Conservation (phyloP, 2,888 invertebrate genomes). For the Sminthurinus aureus region DNA sequence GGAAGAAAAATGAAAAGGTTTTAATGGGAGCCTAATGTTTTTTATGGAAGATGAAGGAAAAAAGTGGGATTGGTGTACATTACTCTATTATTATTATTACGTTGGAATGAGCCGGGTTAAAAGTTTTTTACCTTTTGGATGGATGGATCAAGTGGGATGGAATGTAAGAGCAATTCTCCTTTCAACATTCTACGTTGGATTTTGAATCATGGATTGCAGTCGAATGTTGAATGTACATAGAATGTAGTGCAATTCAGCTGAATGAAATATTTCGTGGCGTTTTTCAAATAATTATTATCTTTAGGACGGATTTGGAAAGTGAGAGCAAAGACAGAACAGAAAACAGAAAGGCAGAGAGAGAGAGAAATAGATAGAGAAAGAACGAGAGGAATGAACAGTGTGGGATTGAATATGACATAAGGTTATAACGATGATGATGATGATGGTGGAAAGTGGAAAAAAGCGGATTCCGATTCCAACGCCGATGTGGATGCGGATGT, state of each 20-base stretch:
- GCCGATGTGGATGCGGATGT: constrained; percentile 54
- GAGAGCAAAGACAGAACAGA: not conserved
- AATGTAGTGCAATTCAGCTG: not conserved
- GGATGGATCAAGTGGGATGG: not conserved
- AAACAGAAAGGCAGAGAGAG: not conserved
- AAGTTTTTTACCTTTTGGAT: not conserved
- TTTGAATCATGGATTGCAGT: too few relatives aligned
- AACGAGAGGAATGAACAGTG: constrained; percentile 32
- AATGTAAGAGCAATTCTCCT: not conserved
- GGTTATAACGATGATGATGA: constrained; percentile 49
- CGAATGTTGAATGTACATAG: too few relatives aligned
- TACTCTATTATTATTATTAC: constrained; percentile 39
- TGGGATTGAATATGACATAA: constrained; percentile 53
- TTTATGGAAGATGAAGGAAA: not conserved
- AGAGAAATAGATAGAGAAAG: constrained; percentile 7
- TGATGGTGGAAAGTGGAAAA: constrained; percentile 34
- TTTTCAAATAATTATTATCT: constrained; percentile 53
- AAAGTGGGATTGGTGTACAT: constrained; percentile 41
- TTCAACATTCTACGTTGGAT: too few relatives aligned
- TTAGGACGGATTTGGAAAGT: constrained; percentile 10
- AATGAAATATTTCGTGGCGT: constrained; percentile 41
- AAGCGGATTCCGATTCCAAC: too few relatives aligned
- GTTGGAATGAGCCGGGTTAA: constrained; percentile 35
- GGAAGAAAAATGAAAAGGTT: constrained; percentile 9
- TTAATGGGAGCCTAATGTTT: constrained; percentile 12